These are phyloP conservation scores for Bilobella aurantiaca DNA, from an alignment of 1,140 invertebrate genomes.

Conservation along the genomic window DNA sequence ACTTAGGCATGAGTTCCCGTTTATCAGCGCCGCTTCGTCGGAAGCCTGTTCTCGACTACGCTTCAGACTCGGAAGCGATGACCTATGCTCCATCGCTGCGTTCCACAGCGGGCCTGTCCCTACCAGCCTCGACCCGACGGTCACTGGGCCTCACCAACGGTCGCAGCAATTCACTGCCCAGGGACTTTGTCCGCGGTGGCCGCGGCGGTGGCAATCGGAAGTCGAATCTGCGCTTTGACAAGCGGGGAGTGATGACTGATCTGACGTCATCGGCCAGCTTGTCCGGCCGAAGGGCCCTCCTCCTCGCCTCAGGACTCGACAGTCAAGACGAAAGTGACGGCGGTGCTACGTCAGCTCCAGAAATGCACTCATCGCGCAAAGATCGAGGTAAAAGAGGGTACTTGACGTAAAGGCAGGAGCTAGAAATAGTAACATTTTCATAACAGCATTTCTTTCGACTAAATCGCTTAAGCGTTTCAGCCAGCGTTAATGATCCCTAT, in stretches of 20 bases:
- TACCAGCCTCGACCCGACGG: constrained; percentile 30
- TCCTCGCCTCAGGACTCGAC: constrained; percentile 41
- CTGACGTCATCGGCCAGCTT: constrained; percentile 24
- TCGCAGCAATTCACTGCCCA: constrained; percentile 32
- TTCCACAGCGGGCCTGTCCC: constrained; percentile 43
- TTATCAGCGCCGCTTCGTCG: constrained; percentile 43
- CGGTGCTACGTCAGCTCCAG: constrained; percentile 68
- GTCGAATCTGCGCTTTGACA: constrained; percentile 41
- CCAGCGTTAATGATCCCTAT: too few species aligned
- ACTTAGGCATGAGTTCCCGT: constrained; percentile 23
- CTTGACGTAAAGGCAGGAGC: neutral
- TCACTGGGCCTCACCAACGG: constrained; percentile 31
- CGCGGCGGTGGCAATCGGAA: constrained; percentile 22
- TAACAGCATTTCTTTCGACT: too few species aligned
- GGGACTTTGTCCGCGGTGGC: constrained; percentile 61
- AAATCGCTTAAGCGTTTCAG: too few species aligned
- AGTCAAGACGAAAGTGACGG: constrained; percentile 66
- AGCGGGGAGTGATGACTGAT: constrained; percentile 36
- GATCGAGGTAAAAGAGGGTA: constrained; percentile 47
- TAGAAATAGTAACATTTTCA: too few species aligned
- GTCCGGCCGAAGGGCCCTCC: constrained; percentile 37
- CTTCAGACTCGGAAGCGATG: constrained; percentile 83
- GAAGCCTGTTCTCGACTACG: constrained; percentile 64
- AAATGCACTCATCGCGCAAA: constrained; percentile 51
- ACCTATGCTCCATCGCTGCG: constrained; percentile 53